phyloP scores from a whole-genome alignment of 2,888 invertebrate genomes.

The Saturnia japonica region DNA sequence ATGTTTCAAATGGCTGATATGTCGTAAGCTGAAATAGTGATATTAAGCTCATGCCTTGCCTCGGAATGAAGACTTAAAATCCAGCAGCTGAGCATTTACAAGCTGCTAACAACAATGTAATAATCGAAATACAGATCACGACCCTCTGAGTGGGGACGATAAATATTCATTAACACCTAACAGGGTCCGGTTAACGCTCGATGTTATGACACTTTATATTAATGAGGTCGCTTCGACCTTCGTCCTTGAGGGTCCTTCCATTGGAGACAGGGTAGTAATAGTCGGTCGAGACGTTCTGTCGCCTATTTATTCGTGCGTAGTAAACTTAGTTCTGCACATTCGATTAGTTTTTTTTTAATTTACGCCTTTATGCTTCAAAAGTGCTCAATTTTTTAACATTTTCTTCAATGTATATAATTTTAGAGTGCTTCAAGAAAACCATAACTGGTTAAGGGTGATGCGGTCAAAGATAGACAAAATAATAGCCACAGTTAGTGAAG shows the following conservation, averaged over 20 bases:
- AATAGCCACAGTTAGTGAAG: no score
- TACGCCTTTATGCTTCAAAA: not conserved
- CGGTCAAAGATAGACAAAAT: not conserved
- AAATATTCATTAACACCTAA: conserved; percentile 24
- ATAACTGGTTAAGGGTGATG: not conserved
- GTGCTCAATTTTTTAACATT: not conserved
- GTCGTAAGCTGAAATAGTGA: not conserved
- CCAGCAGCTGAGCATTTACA: not conserved
- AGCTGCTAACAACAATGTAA: not conserved
- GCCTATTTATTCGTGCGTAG: not conserved
- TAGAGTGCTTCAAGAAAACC: not conserved
- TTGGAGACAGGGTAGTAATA: not conserved
- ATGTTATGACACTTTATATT: conserved; percentile 14
- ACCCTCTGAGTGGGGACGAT: conserved; percentile 12
- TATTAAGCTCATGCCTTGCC: not conserved
- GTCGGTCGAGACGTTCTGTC: not conserved
- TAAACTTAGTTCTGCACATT: not conserved
- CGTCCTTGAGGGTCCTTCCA: conserved; percentile 6
- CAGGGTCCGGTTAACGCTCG: not conserved
- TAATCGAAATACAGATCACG: not conserved
- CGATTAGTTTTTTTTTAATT: not conserved
- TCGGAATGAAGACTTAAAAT: not conserved
- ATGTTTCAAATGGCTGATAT: not conserved
- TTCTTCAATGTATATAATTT: not conserved
- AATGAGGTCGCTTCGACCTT: conserved; percentile 17